These are phyloP conservation scores for Larimichthys crocea DNA, from an alignment of 2,113 vertebrate genomes.

Conservation along the genomic window DNA sequence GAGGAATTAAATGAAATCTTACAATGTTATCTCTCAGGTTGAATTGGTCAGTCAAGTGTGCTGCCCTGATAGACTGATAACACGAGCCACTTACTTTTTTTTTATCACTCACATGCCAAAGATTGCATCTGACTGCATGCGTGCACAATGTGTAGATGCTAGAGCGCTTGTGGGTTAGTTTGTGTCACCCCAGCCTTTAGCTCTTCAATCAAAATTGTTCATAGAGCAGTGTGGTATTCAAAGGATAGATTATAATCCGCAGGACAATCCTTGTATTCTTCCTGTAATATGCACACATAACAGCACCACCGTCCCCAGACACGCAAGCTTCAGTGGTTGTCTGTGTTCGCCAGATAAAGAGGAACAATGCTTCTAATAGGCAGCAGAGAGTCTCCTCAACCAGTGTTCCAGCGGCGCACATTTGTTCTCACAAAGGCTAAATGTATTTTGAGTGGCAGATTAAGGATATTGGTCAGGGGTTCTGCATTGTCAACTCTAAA, in stretches of 20 bases:
- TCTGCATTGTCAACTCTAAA: conserved; percentile 80
- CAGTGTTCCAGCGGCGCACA: conserved; percentile 80
- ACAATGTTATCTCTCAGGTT: conserved; percentile 63
- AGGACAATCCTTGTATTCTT: conserved; percentile 70
- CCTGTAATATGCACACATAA: conserved; percentile 64
- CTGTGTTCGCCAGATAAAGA: conserved; percentile 87
- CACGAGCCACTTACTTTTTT: conserved; percentile 55
- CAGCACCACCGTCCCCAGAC: conserved; percentile 61
- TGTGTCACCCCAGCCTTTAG: conserved; percentile 42
- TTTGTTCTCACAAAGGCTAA: conserved; percentile 85
- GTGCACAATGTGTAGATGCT: conserved; percentile 48
- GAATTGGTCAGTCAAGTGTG: conserved; percentile 66
- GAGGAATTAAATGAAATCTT: conserved; percentile 71
- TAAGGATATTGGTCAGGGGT: conserved; percentile 77
- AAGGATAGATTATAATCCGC: conserved; percentile 73
- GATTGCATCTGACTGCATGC: conserved; percentile 45
- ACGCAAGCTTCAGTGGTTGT: conserved; percentile 70
- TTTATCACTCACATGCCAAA: conserved; percentile 53
- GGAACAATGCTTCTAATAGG: conserved; percentile 87
- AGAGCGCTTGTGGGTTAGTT: conserved; percentile 28
- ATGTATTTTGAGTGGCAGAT: conserved; percentile 83
- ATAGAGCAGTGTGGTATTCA: conserved; percentile 57
- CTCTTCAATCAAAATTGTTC: conserved; percentile 61
- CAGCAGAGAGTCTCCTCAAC: conserved; percentile 75
- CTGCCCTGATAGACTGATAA: conserved; percentile 62